phyloP scores from a whole-genome alignment of 1,140 invertebrate species.

The Hyphantria cunea region DNA sequence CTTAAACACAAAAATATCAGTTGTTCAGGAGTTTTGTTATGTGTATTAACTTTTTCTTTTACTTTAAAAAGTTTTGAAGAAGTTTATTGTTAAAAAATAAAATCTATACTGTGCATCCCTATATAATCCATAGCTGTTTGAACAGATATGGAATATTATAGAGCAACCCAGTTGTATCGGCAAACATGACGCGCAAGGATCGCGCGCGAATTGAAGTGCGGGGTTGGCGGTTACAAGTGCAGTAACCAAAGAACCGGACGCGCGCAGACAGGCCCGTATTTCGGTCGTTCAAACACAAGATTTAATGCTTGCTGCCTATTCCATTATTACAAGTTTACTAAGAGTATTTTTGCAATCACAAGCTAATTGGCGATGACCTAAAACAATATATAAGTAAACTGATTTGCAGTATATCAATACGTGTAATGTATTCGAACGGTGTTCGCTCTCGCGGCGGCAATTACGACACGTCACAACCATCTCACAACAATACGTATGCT shows the following conservation, averaged over 20 bases:
- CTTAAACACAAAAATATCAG: too few species aligned
- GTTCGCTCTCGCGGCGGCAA: neutral
- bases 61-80: too few species aligned
- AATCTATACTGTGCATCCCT: too few species aligned
- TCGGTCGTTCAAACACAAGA: slow-evolving; percentile 18
- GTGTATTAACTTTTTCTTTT: too few species aligned
- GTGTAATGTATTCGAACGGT: slow-evolving; percentile 3
- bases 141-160: too few species aligned
- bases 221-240: slow-evolving; percentile 1
- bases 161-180: slow-evolving; percentile 4
- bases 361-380: neutral
- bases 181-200: slow-evolving; percentile 6
- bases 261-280: slow-evolving; percentile 24
- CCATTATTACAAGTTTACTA: slow-evolving; percentile 15
- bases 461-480: slow-evolving; percentile 21
- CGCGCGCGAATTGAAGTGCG: neutral
- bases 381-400: slow-evolving; percentile 1
- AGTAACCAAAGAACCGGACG: slow-evolving; percentile 27
- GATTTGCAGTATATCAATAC: slow-evolving; percentile 12
- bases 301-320: slow-evolving; percentile 10
- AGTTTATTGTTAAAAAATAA: too few species aligned
- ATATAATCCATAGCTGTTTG: too few species aligned
- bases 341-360: neutral
- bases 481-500: slow-evolving; percentile 12
- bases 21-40: too few species aligned